Base-by-base conservation (phyloP, 2,113 vertebrate genomes). In the Amphilophus citrinellus region DNA sequence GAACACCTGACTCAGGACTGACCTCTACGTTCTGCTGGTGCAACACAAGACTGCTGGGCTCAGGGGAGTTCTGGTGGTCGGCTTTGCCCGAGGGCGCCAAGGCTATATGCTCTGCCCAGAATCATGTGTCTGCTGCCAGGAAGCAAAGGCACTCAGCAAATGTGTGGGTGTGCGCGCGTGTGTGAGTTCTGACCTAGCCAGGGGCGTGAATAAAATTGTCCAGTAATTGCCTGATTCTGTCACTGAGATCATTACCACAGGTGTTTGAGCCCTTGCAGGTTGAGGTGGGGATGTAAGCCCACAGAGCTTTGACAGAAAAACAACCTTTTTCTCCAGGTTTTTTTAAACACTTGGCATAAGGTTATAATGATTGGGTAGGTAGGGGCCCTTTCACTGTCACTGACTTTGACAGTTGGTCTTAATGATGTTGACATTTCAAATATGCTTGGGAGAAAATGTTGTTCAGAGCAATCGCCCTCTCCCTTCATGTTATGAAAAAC, bases 351-450 rank as follows among this genome's bases (percentile, higher is more conserved):
- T 37, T 61, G 71, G 77, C 73, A 71, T 47, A 65, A 84, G 59
- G 85, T 50, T 73, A 4, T 91, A 88, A 91, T 92, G 79, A 90
- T 84, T 57, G 71, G 85, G 84, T 76, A 57, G 80, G 88, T 77
- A 66, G 47, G 62, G 79, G 59, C 76, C 32, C 59, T 84, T 81
- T 88, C 83, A 35, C 59, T 87, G 89, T 83, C 88, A 84, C 86
- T 22, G 61, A 61, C 82, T 87, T 56, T 91, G 90, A 92, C 90
- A 89, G 88, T 78, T 77, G 87, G 75, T 77, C 89, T 87, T 93
- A 93, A 95, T 91, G 93, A 93, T 91, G 85, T 92, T 93, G 92
- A 93, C 90, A 93, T 95, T 93, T 94, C 77, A 88, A 90, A 93
- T 91, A 90, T 92, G 93, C 94, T 92, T 24, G 18, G 68, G 91